Evolutionary conservation across 1,140 invertebrate genomes (phyloP), one percentile per base, ranked within the genome.

Genomic region (Drosophila serrata): DNA sequence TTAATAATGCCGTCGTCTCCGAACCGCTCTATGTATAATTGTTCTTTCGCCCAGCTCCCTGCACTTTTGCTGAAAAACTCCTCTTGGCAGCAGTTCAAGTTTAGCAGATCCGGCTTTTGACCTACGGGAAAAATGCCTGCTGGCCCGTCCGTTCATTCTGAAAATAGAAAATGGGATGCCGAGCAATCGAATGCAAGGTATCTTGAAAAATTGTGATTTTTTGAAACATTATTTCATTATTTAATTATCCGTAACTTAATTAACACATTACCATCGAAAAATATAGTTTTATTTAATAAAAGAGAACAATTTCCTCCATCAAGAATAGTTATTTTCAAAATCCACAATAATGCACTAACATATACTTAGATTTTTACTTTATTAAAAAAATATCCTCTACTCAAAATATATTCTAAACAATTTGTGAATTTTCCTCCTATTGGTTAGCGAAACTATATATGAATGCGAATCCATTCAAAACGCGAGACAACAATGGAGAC

Each of bases 81-180:
- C 64, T 70, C 64, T 69, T 78, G 74, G 64, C 73, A 43, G 27
- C 74, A 62, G 31, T 67, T 77, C 81, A 85, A 85, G 81, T 80
- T 80, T 85, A 77, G 42, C 62, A 77, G 73, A 81, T 80, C 72
- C 58, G 76, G 75, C 72, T 75, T 69, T 82, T 82, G 79, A 82
- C 75, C 75, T 79, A 75, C 60, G 80, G 40, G 12, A 57, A 65
- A 72, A 73, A 81, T 70, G 35, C 48, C 53, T 46, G 45, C 27
- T 15, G 46, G 22, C 8, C 43, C 13, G 51, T 55, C 19, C 51
- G 51, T 55, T 55, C 2, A 1, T 55, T 55, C 51, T 37, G 3
- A 60, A 79, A 78, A 78, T 79, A 74, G 76, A 62, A 45, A 67
- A 42, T 46, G 19, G 15, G 48, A 68, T 45, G 40, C 33, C 39